Evolutionary conservation across 2,888 invertebrate genomes (phyloP).

Genomic region (Heteromyza rotundicornis): DNA sequence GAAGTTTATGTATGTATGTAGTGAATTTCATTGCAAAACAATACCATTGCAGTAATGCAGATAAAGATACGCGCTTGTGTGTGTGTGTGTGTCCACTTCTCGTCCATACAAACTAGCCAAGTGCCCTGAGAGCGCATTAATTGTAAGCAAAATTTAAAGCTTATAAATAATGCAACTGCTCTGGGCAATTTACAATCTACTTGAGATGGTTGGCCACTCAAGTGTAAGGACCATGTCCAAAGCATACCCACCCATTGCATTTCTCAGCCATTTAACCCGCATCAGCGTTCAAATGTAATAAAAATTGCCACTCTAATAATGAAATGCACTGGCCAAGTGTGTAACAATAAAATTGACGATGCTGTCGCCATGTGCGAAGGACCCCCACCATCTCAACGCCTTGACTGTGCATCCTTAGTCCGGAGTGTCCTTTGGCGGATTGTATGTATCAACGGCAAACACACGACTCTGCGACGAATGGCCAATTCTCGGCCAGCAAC

Average conservation of each 20-base stretch:
- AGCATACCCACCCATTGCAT: background rate
- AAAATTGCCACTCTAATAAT: constrained; percentile 44
- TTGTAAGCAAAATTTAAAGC: constrained; percentile 13
- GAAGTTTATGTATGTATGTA: too few species aligned
- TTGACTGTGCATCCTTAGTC: too few species aligned
- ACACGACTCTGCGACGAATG: constrained; percentile 10
- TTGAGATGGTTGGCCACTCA: background rate
- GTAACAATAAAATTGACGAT: constrained; percentile 55
- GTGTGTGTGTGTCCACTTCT: too few species aligned
- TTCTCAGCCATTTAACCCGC: background rate
- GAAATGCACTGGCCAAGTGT: constrained; percentile 54
- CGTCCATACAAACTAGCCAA: background rate
- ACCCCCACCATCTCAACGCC: too few species aligned
- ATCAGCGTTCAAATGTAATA: constrained; percentile 39
- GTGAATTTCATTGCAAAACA: too few species aligned
- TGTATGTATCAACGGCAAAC: background rate
- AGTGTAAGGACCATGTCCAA: background rate
- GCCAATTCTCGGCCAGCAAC: too few species aligned
- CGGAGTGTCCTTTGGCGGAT: constrained; percentile 3
- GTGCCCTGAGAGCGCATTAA: background rate
- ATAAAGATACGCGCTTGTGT: too few species aligned
- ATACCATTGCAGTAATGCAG: too few species aligned
- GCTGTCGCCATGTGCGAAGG: background rate
- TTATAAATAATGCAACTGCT: background rate
- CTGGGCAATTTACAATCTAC: background rate